Percentiles rank a stretch among this genome's conserved stretches.
Conservation (phyloP, 2,113 vertebrate species). For the Crotalus tigris region DNA sequence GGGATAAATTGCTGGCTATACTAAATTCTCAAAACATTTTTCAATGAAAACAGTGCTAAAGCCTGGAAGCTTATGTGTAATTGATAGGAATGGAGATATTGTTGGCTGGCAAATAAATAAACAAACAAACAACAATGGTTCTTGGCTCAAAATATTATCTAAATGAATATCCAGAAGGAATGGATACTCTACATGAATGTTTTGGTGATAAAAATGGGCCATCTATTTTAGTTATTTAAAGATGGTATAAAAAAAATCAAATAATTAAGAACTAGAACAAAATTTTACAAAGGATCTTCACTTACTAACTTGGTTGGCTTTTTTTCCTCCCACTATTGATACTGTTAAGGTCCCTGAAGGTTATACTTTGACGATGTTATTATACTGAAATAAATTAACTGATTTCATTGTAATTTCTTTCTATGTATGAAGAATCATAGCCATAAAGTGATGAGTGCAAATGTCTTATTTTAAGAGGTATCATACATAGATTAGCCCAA, state of each 20-base stretch:
- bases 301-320: background rate
- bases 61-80: background rate
- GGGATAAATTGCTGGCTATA: background rate
- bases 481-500: background rate
- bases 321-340: too few species aligned
- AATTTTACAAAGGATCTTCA: background rate
- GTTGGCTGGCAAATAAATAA: background rate
- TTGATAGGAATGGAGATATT: background rate
- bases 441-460: background rate
- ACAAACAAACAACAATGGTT: background rate
- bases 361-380: background rate
- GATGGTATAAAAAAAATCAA: background rate
- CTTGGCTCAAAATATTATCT: background rate
- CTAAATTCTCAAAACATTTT: background rate
- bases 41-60: background rate
- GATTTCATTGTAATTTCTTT: background rate
- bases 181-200: background rate
- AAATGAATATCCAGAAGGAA: background rate
- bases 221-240: background rate
- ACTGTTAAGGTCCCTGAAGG: background rate
- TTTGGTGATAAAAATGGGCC: background rate
- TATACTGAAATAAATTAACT: background rate
- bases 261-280: background rate
- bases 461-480: background rate
- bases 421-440: background rate